A percentile compares a stretch with the other conserved stretches of the same genome.
Evolutionary conservation across 2,888 invertebrate species (phyloP).

Genomic region (Protonemura montana): DNA sequence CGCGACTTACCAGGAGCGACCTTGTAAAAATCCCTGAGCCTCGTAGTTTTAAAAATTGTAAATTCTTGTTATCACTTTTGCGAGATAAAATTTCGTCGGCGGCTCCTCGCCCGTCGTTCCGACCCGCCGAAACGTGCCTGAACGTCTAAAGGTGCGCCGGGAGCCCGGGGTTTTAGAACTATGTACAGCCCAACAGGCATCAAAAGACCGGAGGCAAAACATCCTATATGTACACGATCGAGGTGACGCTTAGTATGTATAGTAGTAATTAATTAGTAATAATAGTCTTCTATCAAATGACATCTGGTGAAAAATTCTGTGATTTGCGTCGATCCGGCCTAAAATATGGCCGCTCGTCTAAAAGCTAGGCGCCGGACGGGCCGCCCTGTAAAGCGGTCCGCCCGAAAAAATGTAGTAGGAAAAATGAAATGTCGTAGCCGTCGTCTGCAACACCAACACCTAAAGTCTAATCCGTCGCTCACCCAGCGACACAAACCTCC

Average conservation of each 20-base stretch:
- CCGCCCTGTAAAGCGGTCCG: not conserved
- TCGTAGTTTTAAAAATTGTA: constrained; percentile 12
- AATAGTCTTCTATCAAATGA: not conserved
- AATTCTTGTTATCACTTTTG: constrained; percentile 2
- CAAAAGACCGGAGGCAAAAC: not conserved
- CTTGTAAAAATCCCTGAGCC: not conserved
- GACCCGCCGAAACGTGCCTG: no score
- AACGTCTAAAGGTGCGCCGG: no score
- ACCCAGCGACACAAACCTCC: not conserved
- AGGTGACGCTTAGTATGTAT: not conserved
- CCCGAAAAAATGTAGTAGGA: not conserved
- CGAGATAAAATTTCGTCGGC: not conserved
- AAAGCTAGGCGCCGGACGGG: no score
- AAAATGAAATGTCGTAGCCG: not conserved
- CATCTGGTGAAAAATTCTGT: not conserved
- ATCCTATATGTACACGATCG: not conserved
- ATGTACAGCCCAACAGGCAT: not conserved
- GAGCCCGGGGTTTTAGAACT: not conserved
- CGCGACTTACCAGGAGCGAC: not conserved
- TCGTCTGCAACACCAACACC: not conserved
- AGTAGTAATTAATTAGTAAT: not conserved
- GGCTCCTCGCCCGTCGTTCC: not conserved
- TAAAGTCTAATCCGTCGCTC: no score
- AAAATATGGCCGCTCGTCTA: no score
- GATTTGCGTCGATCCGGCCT: not conserved